These are phyloP conservation scores for Drepana arcuata DNA, from an alignment of 1,140 invertebrate species.

Conservation along the genomic window DNA sequence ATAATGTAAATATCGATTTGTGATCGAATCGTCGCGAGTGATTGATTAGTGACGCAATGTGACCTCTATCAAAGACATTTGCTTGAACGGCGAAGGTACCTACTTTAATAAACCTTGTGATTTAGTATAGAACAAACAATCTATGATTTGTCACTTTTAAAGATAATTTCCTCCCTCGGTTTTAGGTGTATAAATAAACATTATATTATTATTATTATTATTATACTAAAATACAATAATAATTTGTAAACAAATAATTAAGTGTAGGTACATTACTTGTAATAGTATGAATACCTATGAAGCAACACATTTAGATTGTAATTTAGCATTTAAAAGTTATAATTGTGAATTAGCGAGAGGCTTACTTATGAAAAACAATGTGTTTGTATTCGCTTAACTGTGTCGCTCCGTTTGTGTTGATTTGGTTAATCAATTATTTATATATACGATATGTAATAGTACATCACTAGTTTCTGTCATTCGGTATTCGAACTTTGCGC, in stretches of 20 bases:
- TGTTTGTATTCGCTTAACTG: too few species aligned
- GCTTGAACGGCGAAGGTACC: conserved; percentile 13
- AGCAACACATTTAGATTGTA: conserved; percentile 11
- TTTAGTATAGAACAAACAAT: conserved; percentile 28
- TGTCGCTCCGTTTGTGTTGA: too few species aligned
- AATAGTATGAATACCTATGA: conserved; percentile 11
- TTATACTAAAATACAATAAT: conserved; percentile 24
- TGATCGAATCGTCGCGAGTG: too few species aligned
- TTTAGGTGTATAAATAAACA: conserved; percentile 38
- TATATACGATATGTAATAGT: too few species aligned
- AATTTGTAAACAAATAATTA: conserved; percentile 14
- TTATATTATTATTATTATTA: too few species aligned
- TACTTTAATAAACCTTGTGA: conserved; percentile 29
- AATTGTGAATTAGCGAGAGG: conserved; percentile 16
- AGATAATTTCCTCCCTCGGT: conserved; percentile 23
- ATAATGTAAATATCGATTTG: too few species aligned
- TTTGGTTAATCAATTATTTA: too few species aligned
- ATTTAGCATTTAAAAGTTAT: conserved; percentile 16
- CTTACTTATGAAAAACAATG: too few species aligned
- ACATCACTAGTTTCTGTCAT: too few species aligned
- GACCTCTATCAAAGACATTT: conserved; percentile 12
- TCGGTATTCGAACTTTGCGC: too few species aligned
- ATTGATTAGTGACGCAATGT: too few species aligned
- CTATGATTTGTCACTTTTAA: conserved; percentile 23
- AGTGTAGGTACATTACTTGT: conserved; percentile 10